Evolutionary conservation across 2,797 vertebrate species (phyloP), one percentile per base, ranked within the genome.

Genomic region (Lates japonicus): DNA sequence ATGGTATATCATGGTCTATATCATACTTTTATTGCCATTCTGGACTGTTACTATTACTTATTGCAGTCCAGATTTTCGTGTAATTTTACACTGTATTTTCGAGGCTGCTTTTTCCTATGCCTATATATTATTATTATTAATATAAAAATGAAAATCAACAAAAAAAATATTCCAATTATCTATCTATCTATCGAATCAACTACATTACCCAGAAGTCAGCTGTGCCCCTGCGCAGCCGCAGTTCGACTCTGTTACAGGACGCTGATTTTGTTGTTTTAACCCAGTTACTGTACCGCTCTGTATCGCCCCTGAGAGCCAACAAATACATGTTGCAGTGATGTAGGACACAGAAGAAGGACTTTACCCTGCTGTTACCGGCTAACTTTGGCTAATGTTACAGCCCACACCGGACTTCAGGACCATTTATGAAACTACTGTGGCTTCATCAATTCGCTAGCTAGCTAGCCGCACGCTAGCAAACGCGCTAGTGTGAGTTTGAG

Each of bases 311-410:
- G 73, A 44, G 10, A 71, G 66, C 57, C 25, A 19, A 37, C 8
- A 22, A 46, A 57, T 46, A 19, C 65, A 57, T 9, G 79, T 77
- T 35, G 86, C 90, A 89, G 89, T 88, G 76, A 95, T 95, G 95
- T 94, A 94, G 91, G 86, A 0, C n/a, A 33, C 37, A 39, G 74
- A n/a, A 48, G 42, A 20, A 5, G 73, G 69, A 82, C 81, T 82
- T 65, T 20, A 63, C 60, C 75, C 80, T 14, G 81, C 67, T 31
- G 82, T 78, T 78, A 82, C 52, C 75, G 16, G 84, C 25, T 71
- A 7, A 13, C 22, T 13, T 14, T 7, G 33, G 58, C 63, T 31
- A 16, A 37, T 9, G 78, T n/a, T 67, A 12, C 76, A 17, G 20
- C 33, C 59, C 54, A 74, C 74, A 31, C 74, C 65, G 54, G 63